These are phyloP conservation scores for Caracal caracal DNA, from an alignment of 2,113 vertebrate species.

Conservation along the genomic window DNA sequence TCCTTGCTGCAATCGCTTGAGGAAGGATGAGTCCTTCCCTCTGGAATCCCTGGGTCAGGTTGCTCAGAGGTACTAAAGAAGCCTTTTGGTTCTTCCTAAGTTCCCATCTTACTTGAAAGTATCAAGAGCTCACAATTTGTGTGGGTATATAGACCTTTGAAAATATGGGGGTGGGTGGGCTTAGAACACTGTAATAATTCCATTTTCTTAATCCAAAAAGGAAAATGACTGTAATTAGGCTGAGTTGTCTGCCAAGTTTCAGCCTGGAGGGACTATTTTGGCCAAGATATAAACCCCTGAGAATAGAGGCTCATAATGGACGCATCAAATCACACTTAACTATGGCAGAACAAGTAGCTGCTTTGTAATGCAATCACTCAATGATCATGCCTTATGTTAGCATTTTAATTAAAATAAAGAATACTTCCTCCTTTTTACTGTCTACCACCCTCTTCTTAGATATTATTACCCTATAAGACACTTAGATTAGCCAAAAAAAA, in stretches of 20 bases:
- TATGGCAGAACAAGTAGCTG: constrained; percentile 80
- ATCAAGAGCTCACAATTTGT: constrained; percentile 30
- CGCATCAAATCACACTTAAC: constrained; percentile 86
- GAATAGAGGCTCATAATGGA: constrained; percentile 81
- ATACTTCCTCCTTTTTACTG: constrained; percentile 72
- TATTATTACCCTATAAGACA: constrained; percentile 70
- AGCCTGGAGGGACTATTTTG: constrained; percentile 81
- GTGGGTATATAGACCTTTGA: constrained; percentile 40
- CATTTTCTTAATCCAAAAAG: constrained; percentile 78
- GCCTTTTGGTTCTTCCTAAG: not conserved
- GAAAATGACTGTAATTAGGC: constrained; percentile 80
- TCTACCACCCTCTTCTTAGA: constrained; percentile 63
- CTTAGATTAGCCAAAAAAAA: constrained; percentile 54
- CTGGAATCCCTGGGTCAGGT: not conserved
- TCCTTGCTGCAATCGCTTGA: not conserved
- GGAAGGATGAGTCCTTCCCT: not conserved
- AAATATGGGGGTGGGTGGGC: constrained; percentile 35
- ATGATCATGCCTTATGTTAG: constrained; percentile 79
- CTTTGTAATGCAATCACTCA: constrained; percentile 82
- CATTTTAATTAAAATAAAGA: constrained; percentile 86
- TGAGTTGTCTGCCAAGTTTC: constrained; percentile 81
- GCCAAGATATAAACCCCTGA: constrained; percentile 81
- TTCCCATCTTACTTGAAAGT: constrained; percentile 13
- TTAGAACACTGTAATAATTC: constrained; percentile 74
- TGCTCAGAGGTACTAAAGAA: not conserved